A percentile compares a stretch with the other conserved stretches of the same genome.
phyloP scores from a whole-genome alignment of 2,888 invertebrate species.

The Empis stercorea region DNA sequence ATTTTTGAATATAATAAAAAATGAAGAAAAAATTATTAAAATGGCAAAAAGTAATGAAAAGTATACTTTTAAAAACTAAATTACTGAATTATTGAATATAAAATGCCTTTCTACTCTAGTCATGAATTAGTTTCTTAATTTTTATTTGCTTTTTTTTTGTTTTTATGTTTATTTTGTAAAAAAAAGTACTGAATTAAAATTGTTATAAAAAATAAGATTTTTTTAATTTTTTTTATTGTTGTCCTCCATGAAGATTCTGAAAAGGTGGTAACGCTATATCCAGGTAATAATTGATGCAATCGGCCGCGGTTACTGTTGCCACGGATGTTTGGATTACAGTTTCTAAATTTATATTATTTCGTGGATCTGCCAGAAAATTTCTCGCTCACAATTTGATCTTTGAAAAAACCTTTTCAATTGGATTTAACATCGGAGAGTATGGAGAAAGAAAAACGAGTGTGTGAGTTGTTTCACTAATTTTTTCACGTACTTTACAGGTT shows the following conservation, averaged over 20 bases:
- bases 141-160: no score
- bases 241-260: background rate
- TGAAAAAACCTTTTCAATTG: slow-evolving; percentile 1
- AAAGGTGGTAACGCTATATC: background rate
- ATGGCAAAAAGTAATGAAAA: no score
- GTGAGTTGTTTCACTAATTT: background rate
- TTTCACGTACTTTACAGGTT: background rate
- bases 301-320: background rate
- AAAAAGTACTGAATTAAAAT: background rate
- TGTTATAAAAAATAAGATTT: background rate
- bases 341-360: background rate
- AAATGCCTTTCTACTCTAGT: no score
- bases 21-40: no score
- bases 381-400: background rate
- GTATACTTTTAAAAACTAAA: no score
- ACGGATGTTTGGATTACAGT: background rate
- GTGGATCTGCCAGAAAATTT: background rate
- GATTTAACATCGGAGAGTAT: background rate
- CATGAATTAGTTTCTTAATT: no score
- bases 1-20: no score
- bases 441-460: background rate
- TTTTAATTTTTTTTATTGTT: background rate
- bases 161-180: background rate
- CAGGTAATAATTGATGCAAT: background rate
- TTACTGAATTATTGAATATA: no score